These are phyloP conservation scores for Uria lomvia DNA, from an alignment of 2,113 vertebrate genomes.

Conservation along the genomic window DNA sequence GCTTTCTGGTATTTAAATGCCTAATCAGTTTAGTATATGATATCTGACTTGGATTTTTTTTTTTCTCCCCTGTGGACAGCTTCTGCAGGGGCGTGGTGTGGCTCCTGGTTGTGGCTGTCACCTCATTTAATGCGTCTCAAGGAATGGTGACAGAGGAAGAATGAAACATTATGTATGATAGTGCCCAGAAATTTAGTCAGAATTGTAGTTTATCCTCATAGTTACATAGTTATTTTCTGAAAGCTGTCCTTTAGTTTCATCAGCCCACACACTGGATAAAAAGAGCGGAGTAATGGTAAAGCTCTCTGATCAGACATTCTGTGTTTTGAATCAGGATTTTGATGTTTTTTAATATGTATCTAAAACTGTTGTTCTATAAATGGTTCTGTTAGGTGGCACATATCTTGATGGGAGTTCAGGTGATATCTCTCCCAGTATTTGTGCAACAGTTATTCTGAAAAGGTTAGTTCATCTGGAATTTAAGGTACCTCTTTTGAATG, in stretches of 20 bases:
- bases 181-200: slow-evolving; percentile 19
- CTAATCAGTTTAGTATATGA: neutral
- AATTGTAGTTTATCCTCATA: slow-evolving; percentile 43
- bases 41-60: neutral
- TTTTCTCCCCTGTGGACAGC: neutral
- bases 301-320: neutral
- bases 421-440: neutral
- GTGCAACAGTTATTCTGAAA: neutral
- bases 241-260: slow-evolving; percentile 34
- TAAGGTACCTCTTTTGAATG: neutral
- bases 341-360: neutral
- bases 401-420: neutral
- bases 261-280: neutral
- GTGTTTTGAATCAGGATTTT: neutral
- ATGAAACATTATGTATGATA: slow-evolving; percentile 10
- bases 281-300: neutral
- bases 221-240: slow-evolving; percentile 45
- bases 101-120: slow-evolving; percentile 36
- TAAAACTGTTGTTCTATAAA: neutral
- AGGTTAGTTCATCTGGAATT: neutral
- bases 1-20: neutral
- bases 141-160: slow-evolving; percentile 2
- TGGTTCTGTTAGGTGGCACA: neutral
- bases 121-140: slow-evolving; percentile 5
- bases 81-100: neutral